Evolutionary conservation across 1,140 invertebrate genomes (phyloP).

Genomic region (Berghia stephanieae): DNA sequence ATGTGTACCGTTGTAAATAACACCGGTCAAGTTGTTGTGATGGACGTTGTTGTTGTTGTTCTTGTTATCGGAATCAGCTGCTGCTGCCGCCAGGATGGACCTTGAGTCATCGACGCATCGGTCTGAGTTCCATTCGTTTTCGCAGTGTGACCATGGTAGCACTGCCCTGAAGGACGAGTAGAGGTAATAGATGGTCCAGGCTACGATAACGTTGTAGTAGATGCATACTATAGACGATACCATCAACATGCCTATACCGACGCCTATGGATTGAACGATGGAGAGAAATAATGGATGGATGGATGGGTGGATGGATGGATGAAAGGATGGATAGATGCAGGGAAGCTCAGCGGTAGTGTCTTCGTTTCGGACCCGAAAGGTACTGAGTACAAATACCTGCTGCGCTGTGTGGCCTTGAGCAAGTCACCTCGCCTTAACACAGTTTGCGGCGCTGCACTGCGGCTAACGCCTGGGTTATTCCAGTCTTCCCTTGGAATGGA

Average conservation of each 20-base stretch:
- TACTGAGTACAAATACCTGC: too few relatives aligned
- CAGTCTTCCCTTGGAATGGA: too few relatives aligned
- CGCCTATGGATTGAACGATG: constrained; percentile 48
- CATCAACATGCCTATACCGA: constrained; percentile 70
- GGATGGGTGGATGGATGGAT: too few relatives aligned
- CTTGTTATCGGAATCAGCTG: neutral
- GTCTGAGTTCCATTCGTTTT: constrained; percentile 85
- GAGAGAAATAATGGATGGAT: too few relatives aligned
- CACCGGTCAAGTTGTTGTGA: neutral
- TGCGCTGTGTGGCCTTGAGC: too few relatives aligned
- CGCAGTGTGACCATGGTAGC: constrained; percentile 89
- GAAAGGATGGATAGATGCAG: too few relatives aligned
- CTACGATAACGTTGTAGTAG: constrained; percentile 99
- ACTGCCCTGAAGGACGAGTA: constrained; percentile 79
- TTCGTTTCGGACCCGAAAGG: too few relatives aligned
- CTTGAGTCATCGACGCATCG: constrained; percentile 43
- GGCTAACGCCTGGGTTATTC: too few relatives aligned
- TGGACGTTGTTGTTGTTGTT: constrained; percentile 5
- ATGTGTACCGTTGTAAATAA: neutral
- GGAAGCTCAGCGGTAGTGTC: too few relatives aligned
- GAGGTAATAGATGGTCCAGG: constrained; percentile 98
- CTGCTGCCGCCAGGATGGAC: neutral
- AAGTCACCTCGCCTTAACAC: too few relatives aligned
- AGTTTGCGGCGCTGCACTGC: too few relatives aligned
- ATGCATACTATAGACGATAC: constrained; percentile 97